Percentiles rank a stretch among this genome's conserved stretches.
Evolutionary conservation across 2,888 invertebrate species (phyloP).

Genomic region (Cloeon dipterum): DNA sequence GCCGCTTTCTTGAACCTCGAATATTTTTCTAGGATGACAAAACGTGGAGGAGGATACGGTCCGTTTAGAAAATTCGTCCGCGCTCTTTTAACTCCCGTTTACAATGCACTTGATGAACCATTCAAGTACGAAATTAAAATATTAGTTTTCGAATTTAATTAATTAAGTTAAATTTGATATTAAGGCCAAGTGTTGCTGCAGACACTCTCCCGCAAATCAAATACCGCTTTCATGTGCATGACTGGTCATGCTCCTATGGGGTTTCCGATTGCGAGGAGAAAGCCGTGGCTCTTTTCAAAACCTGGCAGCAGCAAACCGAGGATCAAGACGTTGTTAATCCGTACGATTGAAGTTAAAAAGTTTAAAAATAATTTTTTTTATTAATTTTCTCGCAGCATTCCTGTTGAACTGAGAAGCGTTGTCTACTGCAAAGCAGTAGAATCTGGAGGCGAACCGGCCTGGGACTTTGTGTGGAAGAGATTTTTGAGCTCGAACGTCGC

Average conservation of each 20-base stretch:
- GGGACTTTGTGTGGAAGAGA: conserved; percentile 70
- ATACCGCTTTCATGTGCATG: conserved; percentile 33
- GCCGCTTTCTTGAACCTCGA: conserved; percentile 51
- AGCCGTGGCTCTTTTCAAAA: conserved; percentile 30
- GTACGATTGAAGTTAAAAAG: no score
- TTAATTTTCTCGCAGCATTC: conserved; percentile 29
- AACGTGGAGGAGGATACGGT: conserved; percentile 41
- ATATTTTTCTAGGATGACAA: conserved; percentile 58
- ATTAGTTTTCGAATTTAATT: no score
- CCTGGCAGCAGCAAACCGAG: conserved; percentile 27
- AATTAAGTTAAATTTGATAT: no score
- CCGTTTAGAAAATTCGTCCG: conserved; percentile 40
- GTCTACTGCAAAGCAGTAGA: conserved; percentile 74
- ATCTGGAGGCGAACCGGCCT: conserved; percentile 60
- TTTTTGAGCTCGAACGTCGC: conserved; percentile 49
- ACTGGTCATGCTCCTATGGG: conserved; percentile 53
- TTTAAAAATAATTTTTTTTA: no score
- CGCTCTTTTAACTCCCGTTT: conserved; percentile 35
- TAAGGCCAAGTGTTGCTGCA: conserved; percentile 24
- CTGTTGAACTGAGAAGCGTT: conserved; percentile 37
- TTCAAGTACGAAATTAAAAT: no score
- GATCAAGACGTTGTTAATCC: conserved; percentile 33
- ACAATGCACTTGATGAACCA: conserved; percentile 17
- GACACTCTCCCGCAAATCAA: conserved; percentile 23
- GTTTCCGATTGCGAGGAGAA: conserved; percentile 43